Evolutionary conservation across 2,888 invertebrate genomes (phyloP).

Genomic region (Mesorhabditis spiculigera): DNA sequence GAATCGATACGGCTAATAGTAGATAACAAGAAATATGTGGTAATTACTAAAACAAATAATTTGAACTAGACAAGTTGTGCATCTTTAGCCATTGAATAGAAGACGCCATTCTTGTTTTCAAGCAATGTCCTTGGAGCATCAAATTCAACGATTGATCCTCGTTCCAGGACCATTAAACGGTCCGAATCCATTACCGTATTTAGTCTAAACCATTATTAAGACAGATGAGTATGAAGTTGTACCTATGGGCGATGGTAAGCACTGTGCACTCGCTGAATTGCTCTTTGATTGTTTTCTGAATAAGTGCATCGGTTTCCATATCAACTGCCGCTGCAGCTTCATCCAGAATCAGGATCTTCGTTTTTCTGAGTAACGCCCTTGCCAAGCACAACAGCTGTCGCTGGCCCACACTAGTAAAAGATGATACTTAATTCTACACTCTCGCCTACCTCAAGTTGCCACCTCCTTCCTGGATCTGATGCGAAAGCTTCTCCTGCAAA

Average conservation of each 20-base stretch:
- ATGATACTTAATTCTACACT: neutral
- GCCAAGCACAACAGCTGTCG: constrained; percentile 53
- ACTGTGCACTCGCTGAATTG: constrained; percentile 77
- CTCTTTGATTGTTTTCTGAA: constrained; percentile 71
- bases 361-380: constrained; percentile 48
- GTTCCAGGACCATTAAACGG: constrained; percentile 37
- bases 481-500: constrained; percentile 74
- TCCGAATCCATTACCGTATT: constrained; percentile 37
- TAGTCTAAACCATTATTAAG: neutral
- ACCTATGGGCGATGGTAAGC: constrained; percentile 64
- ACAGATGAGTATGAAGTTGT: neutral
- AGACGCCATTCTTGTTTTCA: constrained; percentile 26
- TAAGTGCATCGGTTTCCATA: constrained; percentile 51
- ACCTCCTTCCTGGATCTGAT: constrained; percentile 84
- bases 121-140: constrained; percentile 37
- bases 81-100: constrained; percentile 41
- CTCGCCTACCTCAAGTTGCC: constrained; percentile 69
- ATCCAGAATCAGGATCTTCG: constrained; percentile 65
- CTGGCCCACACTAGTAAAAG: constrained; percentile 47
- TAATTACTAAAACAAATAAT: no score
- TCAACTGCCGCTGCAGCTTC: constrained; percentile 66
- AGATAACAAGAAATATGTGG: no score
- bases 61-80: constrained; percentile 18
- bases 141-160: constrained; percentile 37
- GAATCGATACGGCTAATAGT: no score